Percentiles rank a stretch among this genome's conserved stretches.
Conservation (phyloP, 2,797 vertebrate genomes). For the Urophycis tenuis region DNA sequence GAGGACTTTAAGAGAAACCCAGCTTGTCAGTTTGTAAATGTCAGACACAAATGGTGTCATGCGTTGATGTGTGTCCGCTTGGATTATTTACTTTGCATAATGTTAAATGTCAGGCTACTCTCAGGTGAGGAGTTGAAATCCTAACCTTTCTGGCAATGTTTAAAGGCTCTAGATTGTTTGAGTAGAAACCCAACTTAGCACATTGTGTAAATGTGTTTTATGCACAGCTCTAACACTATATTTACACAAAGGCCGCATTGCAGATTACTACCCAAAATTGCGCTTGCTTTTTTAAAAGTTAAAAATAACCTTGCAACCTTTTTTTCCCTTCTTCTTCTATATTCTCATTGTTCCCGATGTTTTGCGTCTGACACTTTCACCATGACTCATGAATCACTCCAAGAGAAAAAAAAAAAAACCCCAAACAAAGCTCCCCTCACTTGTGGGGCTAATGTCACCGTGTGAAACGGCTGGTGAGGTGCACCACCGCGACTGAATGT, state of each 20-base stretch:
- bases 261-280: background rate
- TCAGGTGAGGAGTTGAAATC: background rate
- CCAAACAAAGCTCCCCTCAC: background rate
- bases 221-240: background rate
- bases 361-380: background rate
- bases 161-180: background rate
- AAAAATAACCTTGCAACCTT: background rate
- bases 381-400: background rate
- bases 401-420: too few relatives aligned
- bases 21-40: conserved; percentile 3
- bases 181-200: background rate
- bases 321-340: background rate
- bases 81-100: conserved; percentile 5
- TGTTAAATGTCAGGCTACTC: conserved; percentile 8
- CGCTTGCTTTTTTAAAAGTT: background rate
- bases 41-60: conserved; percentile 10
- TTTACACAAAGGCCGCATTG: background rate
- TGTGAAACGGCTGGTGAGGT: background rate
- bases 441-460: background rate
- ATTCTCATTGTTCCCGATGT: background rate
- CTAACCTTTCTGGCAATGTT: conserved; percentile 2
- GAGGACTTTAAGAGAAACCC: background rate
- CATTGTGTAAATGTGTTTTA: background rate
- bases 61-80: conserved; percentile 1
- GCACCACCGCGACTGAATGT: background rate